These are phyloP conservation scores for Hoplostethus mediterraneus DNA, from an alignment of 2,797 vertebrate species.

Conservation along the genomic window DNA sequence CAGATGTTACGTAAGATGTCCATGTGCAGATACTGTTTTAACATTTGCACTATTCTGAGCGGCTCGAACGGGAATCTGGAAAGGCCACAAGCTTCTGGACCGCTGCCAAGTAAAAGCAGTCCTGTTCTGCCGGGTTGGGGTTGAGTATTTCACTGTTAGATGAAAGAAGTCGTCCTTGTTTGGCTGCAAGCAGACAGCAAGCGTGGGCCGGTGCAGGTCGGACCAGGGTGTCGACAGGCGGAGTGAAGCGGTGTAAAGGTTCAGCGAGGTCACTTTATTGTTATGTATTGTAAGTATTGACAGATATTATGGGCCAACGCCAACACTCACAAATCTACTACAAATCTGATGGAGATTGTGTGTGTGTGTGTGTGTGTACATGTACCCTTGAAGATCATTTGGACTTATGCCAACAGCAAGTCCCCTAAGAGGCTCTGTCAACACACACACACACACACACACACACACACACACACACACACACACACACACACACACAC, in stretches of 20 bases:
- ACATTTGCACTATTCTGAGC: constrained; percentile 35
- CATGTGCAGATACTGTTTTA: constrained; percentile 33
- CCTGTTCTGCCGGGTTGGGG: constrained; percentile 45
- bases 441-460: constrained; percentile 2
- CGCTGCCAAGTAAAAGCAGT: constrained; percentile 66
- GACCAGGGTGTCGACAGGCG: constrained; percentile 46
- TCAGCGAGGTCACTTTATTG: constrained; percentile 56
- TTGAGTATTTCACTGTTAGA: constrained; percentile 57
- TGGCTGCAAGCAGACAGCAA: constrained; percentile 14
- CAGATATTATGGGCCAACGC: constrained; percentile 34
- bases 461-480: neutral
- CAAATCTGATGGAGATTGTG: constrained; percentile 3
- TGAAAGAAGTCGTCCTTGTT: constrained; percentile 51
- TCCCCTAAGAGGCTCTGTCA: neutral
- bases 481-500: neutral
- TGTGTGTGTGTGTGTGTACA: constrained; percentile 7
- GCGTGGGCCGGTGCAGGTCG: constrained; percentile 20
- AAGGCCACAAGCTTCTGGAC: constrained; percentile 14
- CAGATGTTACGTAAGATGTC: constrained; percentile 9
- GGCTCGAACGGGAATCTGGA: constrained; percentile 23
- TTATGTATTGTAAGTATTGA: constrained; percentile 41
- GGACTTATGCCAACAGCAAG: constrained; percentile 14
- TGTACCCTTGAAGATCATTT: constrained; percentile 8
- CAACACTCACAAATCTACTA: constrained; percentile 10
- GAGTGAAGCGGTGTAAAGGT: constrained; percentile 59